phyloP scores from a whole-genome alignment of 1,140 invertebrate species.

The Tyrophagus putrescentiae region DNA sequence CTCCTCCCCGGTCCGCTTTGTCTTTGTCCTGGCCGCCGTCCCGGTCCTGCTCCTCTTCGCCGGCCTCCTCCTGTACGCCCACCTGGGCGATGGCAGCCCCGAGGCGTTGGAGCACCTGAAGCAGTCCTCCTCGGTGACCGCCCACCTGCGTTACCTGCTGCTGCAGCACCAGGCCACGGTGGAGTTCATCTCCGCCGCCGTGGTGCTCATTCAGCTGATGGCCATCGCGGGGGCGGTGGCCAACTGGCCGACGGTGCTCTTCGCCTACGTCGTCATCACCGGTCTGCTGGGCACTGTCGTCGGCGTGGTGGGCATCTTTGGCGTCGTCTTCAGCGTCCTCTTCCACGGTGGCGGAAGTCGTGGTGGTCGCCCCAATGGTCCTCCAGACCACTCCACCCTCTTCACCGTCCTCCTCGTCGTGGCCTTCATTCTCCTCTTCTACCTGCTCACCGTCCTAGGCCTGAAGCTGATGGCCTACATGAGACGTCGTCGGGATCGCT shows the following conservation, averaged over 20 bases:
- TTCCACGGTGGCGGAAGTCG: no score
- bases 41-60: neutral
- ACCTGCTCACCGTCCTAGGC: constrained; percentile 1
- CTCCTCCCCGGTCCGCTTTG: neutral
- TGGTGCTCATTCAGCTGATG: neutral
- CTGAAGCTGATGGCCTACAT: neutral
- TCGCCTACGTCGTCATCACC: constrained; percentile 1
- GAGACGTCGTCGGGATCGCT: neutral
- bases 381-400: neutral
- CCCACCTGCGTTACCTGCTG: neutral
- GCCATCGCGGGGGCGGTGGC: neutral
- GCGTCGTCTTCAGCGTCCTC: neutral
- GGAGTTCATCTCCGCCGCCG: neutral
- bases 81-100: neutral
- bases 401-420: neutral
- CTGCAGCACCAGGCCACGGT: neutral
- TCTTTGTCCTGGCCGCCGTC: neutral
- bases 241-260: constrained; percentile 3
- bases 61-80: neutral
- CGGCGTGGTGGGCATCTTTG: neutral
- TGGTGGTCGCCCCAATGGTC: neutral
- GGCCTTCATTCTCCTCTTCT: neutral
- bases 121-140: neutral
- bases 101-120: neutral
- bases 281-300: neutral